phyloP scores from a whole-genome alignment of 2,113 vertebrate species.

The Andinoacara biseriatus region DNA sequence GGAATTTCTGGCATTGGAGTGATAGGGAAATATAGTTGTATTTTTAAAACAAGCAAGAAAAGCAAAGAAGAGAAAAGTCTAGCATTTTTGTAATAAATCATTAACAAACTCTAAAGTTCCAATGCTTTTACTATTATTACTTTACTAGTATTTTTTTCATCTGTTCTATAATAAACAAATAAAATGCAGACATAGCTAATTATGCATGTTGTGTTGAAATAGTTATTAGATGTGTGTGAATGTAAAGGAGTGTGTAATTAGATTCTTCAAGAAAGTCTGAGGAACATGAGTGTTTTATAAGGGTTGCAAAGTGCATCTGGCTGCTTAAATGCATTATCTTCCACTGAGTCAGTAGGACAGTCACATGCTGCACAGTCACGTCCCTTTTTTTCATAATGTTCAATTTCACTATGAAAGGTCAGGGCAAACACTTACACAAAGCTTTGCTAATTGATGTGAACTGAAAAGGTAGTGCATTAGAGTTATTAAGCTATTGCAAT shows the following conservation, averaged over 20 bases:
- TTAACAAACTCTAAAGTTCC: neutral
- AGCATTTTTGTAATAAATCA: neutral
- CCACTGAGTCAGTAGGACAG: constrained; percentile 2
- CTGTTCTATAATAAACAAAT: neutral
- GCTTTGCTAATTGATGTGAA: constrained; percentile 62
- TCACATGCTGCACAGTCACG: constrained; percentile 23
- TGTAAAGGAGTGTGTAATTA: constrained; percentile 15
- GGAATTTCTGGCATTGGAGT: neutral
- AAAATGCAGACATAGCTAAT: neutral
- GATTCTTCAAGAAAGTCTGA: neutral
- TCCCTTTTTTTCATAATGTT: constrained; percentile 26
- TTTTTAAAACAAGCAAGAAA: neutral
- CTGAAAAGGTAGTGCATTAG: constrained; percentile 46
- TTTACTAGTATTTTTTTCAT: neutral
- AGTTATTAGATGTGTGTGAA: neutral
- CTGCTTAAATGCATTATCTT: constrained; percentile 17
- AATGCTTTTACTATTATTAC: no score
- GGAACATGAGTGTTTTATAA: neutral
- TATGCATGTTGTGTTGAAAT: neutral
- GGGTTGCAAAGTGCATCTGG: neutral
- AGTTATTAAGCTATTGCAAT: constrained; percentile 28
- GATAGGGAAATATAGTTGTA: neutral
- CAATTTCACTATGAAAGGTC: constrained; percentile 56
- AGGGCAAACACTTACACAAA: constrained; percentile 36
- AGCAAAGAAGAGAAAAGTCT: neutral